Evolutionary conservation across 2,888 invertebrate genomes (phyloP), one percentile per base, ranked within the genome.

Genomic region (Synanthedon formicaeformis): DNA sequence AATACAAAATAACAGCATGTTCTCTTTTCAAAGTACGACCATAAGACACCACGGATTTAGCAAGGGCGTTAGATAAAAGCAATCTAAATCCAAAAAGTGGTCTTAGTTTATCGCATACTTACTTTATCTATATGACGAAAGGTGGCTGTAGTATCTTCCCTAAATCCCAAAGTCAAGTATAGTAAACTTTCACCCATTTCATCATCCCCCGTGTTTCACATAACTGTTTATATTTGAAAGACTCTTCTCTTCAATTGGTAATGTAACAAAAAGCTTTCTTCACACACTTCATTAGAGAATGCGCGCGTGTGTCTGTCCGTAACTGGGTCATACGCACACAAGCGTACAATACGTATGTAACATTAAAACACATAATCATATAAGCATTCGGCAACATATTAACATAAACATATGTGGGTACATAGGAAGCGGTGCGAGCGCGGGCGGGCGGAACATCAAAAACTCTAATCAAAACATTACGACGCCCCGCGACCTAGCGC

Each of bases 381-480:
- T 45, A 45, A 45, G 13, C 45, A 45, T 45, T 45, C 4, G 13
- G 14, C n/a, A 45, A 45, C 45, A 45, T 45, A 45, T 45, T 45
- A 45, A 45, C 45, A 45, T 45, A 45, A 45, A 45, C n/a, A 45
- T 45, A 45, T 34, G 34, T 34, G 34, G 10, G 34, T 45, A 45
- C 14, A 14, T 45, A 13, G 45, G 34, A 50, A n/a, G 41, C 41
- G 8, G 11, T 14, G 16, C 11, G 12, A 40, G 45, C 45, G 45
- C 45, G 45, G 13, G 41, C 41, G 41, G 11, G 49, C 12, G 16
- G 10, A 49, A 73, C 79, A 79, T 81, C 80, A 80, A 81, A 81
- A 81, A 81, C 79, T 79, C 78, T 80, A 81, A 81, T 81, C 77
- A 81, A 73, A 76, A 73, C 73, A 68, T 72, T 70, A 73, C 68